These are phyloP conservation scores for Muscina levida DNA, from an alignment of 2,888 invertebrate genomes.

Conservation along the genomic window DNA sequence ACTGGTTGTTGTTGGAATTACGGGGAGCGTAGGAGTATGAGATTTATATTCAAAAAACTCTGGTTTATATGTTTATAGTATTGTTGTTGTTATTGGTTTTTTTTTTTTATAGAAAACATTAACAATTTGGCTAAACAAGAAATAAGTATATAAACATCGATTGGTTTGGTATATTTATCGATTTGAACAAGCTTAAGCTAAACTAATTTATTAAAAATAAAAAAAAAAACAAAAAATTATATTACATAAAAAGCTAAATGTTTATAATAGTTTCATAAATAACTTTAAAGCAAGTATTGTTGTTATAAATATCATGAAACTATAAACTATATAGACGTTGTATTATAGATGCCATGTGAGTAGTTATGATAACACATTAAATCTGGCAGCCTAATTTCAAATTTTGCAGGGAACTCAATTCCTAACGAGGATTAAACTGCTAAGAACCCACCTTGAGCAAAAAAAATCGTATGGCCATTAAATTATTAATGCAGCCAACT, in stretches of 20 bases:
- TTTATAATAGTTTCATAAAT: not conserved
- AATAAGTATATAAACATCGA: constrained; percentile 13
- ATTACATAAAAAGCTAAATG: constrained; percentile 24
- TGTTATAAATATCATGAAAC: too few relatives aligned
- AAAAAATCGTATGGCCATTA: too few relatives aligned
- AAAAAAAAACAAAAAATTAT: not conserved
- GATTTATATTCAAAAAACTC: constrained; percentile 5
- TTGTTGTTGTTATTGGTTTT: constrained; percentile 34
- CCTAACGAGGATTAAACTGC: too few relatives aligned
- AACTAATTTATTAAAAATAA: constrained; percentile 30
- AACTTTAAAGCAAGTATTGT: not conserved
- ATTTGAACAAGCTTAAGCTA: constrained; percentile 56
- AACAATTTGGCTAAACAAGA: constrained; percentile 62
- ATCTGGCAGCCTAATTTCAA: too few relatives aligned
- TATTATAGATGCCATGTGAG: too few relatives aligned
- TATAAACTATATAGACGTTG: too few relatives aligned
- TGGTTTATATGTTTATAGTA: constrained; percentile 2
- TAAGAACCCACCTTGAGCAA: too few relatives aligned
- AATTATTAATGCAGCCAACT: too few relatives aligned
- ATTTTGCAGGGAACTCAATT: too few relatives aligned
- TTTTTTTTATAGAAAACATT: constrained; percentile 33
- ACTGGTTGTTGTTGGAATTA: too few relatives aligned
- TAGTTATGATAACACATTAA: too few relatives aligned
- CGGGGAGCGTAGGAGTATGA: not conserved
- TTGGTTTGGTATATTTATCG: constrained; percentile 22